phyloP scores from a whole-genome alignment of 2,888 invertebrate species.

The Sinotaia quadrata region DNA sequence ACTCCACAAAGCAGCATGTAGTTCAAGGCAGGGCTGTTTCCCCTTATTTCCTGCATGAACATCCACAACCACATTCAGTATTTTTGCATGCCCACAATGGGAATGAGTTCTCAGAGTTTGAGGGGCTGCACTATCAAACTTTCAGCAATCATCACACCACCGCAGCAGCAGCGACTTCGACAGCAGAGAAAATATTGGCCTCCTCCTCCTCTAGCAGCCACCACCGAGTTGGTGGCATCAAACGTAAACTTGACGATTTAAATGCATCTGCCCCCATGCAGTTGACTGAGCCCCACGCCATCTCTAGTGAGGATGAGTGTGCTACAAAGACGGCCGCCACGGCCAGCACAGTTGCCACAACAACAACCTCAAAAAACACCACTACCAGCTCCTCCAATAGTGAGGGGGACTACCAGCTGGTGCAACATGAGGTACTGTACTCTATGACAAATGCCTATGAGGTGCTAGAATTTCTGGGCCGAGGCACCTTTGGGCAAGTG shows the following conservation, averaged over 20 bases:
- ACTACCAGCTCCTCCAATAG: slow-evolving; percentile 63
- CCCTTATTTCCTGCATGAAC: slow-evolving; percentile 38
- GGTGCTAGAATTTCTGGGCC: slow-evolving; percentile 98
- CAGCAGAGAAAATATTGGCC: slow-evolving; percentile 30
- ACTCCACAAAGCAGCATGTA: slow-evolving; percentile 56
- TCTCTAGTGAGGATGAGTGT: slow-evolving; percentile 71
- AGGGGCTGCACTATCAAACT: slow-evolving; percentile 68
- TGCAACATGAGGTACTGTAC: slow-evolving; percentile 97
- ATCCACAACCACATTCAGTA: slow-evolving; percentile 39
- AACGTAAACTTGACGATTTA: slow-evolving; percentile 69
- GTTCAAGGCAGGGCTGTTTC: slow-evolving; percentile 41
- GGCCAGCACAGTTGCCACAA: slow-evolving; percentile 45
- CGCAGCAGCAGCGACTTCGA: slow-evolving; percentile 20
- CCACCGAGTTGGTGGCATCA: slow-evolving; percentile 73
- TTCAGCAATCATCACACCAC: slow-evolving; percentile 26
- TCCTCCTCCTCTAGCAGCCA: slow-evolving; percentile 66
- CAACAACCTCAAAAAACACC: slow-evolving; percentile 54
- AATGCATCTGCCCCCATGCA: slow-evolving; percentile 64
- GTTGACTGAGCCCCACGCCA: slow-evolving; percentile 64
- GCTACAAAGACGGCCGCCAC: slow-evolving; percentile 41
- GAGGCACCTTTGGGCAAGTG: slow-evolving; percentile 98
- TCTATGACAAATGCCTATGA: slow-evolving; percentile 93
- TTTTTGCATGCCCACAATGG: slow-evolving; percentile 42
- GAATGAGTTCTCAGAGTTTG: slow-evolving; percentile 35
- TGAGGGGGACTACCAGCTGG: slow-evolving; percentile 98